phyloP scores from a whole-genome alignment of 1,140 invertebrate genomes.

The Cydia splendana region DNA sequence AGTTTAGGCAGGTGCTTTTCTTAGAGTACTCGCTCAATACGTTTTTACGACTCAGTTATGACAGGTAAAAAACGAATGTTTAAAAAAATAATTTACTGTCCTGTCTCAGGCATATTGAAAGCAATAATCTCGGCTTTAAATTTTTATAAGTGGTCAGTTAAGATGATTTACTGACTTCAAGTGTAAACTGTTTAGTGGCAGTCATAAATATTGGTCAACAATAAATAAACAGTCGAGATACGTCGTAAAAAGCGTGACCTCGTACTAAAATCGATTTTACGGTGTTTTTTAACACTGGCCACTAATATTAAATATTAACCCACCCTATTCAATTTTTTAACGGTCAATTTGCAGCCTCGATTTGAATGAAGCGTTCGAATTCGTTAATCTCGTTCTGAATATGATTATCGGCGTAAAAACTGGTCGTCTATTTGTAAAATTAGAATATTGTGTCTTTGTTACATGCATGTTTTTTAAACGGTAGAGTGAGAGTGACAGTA shows the following conservation, averaged over 20 bases:
- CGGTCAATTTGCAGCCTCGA: not conserved
- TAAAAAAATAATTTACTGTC: not conserved
- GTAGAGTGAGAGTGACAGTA: slow-evolving; percentile 2
- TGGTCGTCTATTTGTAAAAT: not conserved
- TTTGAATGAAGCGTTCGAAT: not conserved
- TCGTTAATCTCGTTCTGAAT: not conserved
- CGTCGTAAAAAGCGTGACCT: slow-evolving; percentile 53
- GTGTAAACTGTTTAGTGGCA: slow-evolving; percentile 44
- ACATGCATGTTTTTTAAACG: not conserved
- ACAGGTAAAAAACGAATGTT: not conserved
- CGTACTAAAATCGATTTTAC: slow-evolving; percentile 42
- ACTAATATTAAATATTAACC: slow-evolving; percentile 14
- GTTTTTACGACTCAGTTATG: not conserved
- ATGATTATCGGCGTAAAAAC: not conserved
- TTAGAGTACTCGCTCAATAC: not conserved
- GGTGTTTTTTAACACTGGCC: slow-evolving; percentile 35
- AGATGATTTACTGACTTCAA: slow-evolving; percentile 47
- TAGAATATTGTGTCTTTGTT: not conserved
- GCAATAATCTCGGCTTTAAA: slow-evolving; percentile 13
- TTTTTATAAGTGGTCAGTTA: slow-evolving; percentile 7
- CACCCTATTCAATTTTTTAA: not conserved
- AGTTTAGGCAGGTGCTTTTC: not conserved
- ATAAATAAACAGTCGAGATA: slow-evolving; percentile 53
- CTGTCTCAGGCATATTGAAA: not conserved
- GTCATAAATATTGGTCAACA: slow-evolving; percentile 54